A percentile compares a stretch with the other conserved stretches of the same genome.
phyloP scores from a whole-genome alignment of 2,797 vertebrate genomes.

The Hydrophis major region DNA sequence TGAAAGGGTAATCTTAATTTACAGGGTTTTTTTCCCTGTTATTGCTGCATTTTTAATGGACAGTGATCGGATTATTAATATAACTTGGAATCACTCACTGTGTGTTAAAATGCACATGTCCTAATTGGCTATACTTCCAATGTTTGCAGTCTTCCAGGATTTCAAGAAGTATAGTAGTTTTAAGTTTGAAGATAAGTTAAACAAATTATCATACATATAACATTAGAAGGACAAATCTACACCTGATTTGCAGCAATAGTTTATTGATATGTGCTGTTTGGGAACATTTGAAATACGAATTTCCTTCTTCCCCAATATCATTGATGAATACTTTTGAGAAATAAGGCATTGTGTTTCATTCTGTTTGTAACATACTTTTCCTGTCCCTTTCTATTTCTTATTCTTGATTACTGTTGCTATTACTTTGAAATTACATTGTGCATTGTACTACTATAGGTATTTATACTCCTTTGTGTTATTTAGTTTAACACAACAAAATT shows the following conservation, averaged over 20 bases:
- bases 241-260: not conserved
- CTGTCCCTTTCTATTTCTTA: not conserved
- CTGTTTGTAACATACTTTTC: not conserved
- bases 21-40: not conserved
- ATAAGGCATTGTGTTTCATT: not conserved
- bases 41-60: not conserved
- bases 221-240: not conserved
- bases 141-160: not conserved
- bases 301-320: not conserved
- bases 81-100: not conserved
- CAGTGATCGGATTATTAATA: not conserved
- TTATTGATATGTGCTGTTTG: not conserved
- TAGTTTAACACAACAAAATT: not conserved
- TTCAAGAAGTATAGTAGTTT: not conserved
- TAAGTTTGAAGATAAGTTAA: not conserved
- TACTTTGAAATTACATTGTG: not conserved
- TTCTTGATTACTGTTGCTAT: not conserved
- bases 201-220: not conserved
- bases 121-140: not conserved
- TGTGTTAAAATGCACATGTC: not conserved
- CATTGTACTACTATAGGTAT: not conserved
- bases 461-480: not conserved
- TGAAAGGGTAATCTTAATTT: not conserved
- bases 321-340: not conserved
- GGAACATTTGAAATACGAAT: not conserved